Evolutionary conservation across 37 sponge, comb jelly and placozoan genomes (phyloP).

Genomic region (Axinella damicornis): DNA sequence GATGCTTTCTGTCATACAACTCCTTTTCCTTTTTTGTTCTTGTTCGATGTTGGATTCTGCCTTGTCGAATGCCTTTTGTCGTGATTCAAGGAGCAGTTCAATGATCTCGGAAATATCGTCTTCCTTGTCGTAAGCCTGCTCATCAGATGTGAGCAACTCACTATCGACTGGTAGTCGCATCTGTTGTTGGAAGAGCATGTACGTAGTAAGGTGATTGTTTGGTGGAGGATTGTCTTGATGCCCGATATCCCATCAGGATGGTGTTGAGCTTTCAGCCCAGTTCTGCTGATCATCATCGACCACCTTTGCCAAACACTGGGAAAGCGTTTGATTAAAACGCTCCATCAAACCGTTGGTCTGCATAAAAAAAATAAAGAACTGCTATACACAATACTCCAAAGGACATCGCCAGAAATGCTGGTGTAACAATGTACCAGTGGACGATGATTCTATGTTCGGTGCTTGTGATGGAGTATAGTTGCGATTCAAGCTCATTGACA

Average conservation of each 20-base stretch:
- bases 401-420: too few species aligned
- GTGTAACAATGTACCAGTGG: not conserved
- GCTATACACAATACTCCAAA: too few species aligned
- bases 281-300: constrained; percentile 16
- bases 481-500: constrained; percentile 6
- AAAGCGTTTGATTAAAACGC: constrained; percentile 32
- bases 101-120: not conserved
- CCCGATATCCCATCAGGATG: constrained; percentile 37
- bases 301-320: constrained; percentile 29
- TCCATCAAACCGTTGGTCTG: constrained; percentile 57
- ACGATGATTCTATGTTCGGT: not conserved
- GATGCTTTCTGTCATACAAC: constrained; percentile 26
- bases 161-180: constrained; percentile 35
- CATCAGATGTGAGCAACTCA: constrained; percentile 5
- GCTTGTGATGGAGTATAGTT: too few species aligned
- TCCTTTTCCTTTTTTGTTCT: constrained; percentile 38
- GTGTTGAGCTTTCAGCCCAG: constrained; percentile 57
- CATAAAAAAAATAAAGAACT: too few species aligned
- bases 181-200: constrained; percentile 21
- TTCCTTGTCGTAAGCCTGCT: too few species aligned
- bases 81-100: not conserved
- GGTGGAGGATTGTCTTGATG: constrained; percentile 21
- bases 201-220: constrained; percentile 35
- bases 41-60: constrained; percentile 9
- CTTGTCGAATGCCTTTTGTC: not conserved